Evolutionary conservation across 2,797 vertebrate species (phyloP), one percentile per base, ranked within the genome.

Genomic region (Aldrovandia affinis): DNA sequence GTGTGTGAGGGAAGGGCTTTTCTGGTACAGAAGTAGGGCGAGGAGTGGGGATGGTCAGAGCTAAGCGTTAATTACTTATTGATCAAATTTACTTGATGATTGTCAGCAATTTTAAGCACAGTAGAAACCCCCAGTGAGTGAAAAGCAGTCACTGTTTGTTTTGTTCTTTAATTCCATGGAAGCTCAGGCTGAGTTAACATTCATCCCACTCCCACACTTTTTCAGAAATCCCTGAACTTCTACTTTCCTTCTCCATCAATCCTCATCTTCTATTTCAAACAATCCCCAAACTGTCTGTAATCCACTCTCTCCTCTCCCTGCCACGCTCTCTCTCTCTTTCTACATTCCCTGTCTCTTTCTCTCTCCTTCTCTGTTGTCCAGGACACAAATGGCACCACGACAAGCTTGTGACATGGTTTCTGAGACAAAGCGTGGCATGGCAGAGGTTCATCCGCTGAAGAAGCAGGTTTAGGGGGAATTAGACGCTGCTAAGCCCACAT

Each of bases 21-120:
- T 70, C 25, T 22, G 22, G 14, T 54, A 68, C 39, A 39, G 15
- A 36, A 42, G 15, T 65, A 50, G 39, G 73, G 68, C 22, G 55
- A 39, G 36, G 14, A 22, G 7, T 15, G 4, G 20, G 30, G 33
- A 39, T 5, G 20, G 55, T 77, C 55, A 44, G 59, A 79, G 75
- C 57, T 65, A 42, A 79, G 83, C 59, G 83, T 80, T 84, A 84
- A 84, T 84, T 84, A 78, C 83, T 84, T 84, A 84, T 84, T 79
- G 83, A 84, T 84, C 77, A 50, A 79, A 84, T 79, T 84, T 84
- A 84, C 36, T 78, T 84, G 83, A 84, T 84, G 77, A 84, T 84
- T 30, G 28, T 55, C 50, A 80, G 30, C 20, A 47, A 77, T 77
- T 77, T 42, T 77, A 77, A 77, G 73, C 78, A 79, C 57, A 80